Evolutionary conservation across 2,888 invertebrate genomes (phyloP).

Genomic region (Eudemis profundana): DNA sequence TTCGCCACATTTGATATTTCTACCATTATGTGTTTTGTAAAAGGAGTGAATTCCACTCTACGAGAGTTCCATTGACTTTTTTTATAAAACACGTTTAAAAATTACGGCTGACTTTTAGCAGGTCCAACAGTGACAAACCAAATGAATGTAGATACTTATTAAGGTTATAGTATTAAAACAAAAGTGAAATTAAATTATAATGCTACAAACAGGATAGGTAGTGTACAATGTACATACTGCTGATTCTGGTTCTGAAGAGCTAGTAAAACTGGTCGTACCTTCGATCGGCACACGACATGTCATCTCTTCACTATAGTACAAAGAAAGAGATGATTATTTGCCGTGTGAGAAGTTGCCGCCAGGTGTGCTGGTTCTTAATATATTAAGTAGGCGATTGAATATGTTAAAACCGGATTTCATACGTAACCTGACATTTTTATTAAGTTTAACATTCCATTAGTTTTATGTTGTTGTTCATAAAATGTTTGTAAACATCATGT

Average conservation of each 20-base stretch:
- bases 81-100: no score
- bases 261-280: neutral
- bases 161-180: constrained; percentile 52
- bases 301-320: no score
- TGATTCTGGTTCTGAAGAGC: neutral
- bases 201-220: constrained; percentile 59
- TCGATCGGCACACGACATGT: neutral
- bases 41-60: no score
- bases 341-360: no score
- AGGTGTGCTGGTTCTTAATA: no score
- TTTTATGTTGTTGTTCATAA: constrained; percentile 7
- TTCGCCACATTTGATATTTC: no score
- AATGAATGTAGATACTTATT: constrained; percentile 54
- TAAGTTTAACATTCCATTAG: constrained; percentile 30
- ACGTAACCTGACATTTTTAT: neutral
- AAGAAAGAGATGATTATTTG: no score
- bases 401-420: constrained; percentile 1
- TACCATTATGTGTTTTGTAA: no score
- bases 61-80: no score
- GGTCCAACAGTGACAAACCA: constrained; percentile 46
- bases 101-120: constrained; percentile 13
- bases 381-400: constrained; percentile 10
- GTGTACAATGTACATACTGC: constrained; percentile 49
- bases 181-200: constrained; percentile 55
- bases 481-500: neutral